Percentiles rank a stretch among this genome's conserved stretches.
These are phyloP conservation scores for Okamejei kenojei DNA, from an alignment of 2,797 vertebrate species.

Conservation along the genomic window DNA sequence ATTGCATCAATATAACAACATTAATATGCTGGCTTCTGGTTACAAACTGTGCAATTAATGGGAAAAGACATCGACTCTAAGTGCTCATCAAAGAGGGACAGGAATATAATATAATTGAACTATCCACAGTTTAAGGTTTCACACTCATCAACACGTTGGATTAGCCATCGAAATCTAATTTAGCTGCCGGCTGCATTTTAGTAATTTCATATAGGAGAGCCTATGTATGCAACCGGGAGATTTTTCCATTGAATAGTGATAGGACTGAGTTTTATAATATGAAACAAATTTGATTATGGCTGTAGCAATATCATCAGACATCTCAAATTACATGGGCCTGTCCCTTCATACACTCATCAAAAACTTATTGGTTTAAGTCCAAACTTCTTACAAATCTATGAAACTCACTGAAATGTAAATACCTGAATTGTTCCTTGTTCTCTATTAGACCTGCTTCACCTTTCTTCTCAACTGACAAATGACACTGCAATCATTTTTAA, in stretches of 20 bases:
- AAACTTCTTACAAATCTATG: neutral
- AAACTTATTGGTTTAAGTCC: neutral
- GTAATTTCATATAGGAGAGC: constrained; percentile 11
- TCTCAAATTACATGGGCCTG: neutral
- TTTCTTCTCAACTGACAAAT: neutral
- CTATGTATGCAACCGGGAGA: neutral
- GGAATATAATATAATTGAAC: constrained; percentile 27
- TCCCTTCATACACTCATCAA: neutral
- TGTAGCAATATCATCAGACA: neutral
- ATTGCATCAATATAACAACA: neutral
- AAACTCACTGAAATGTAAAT: no score
- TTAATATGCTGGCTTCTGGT: neutral
- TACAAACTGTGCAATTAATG: neutral
- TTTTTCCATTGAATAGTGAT: neutral
- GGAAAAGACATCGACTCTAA: neutral
- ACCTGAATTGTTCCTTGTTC: no score
- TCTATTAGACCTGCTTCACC: neutral
- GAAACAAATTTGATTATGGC: neutral
- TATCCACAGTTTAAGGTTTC: constrained; percentile 16
- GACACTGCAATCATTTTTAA: neutral
- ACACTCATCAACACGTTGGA: neutral
- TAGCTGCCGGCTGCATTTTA: neutral
- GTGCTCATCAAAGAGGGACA: neutral
- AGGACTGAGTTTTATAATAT: neutral
- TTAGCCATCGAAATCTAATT: constrained; percentile 8